Percentiles rank a stretch among this genome's conserved stretches.
These are phyloP conservation scores for Hemibagrus guttatus DNA, from an alignment of 2,797 vertebrate species.

Conservation along the genomic window DNA sequence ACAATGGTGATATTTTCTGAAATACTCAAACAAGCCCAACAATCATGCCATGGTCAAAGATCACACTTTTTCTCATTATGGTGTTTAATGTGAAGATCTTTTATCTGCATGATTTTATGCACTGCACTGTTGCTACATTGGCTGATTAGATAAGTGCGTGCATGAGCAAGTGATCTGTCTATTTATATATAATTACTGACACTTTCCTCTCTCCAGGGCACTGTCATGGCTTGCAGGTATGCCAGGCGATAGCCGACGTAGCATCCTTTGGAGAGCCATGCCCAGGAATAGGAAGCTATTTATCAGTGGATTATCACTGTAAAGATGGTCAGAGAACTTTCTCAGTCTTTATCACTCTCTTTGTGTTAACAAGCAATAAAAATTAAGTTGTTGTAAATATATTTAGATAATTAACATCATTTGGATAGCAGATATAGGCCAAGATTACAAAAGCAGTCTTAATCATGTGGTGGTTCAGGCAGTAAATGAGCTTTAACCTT, in stretches of 20 bases:
- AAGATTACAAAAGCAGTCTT: not conserved
- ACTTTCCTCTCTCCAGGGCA: conserved; percentile 70
- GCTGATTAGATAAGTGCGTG: not conserved
- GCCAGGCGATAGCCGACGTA: conserved; percentile 81
- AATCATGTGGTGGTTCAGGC: not conserved
- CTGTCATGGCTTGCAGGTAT: conserved; percentile 87
- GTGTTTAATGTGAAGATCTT: not conserved
- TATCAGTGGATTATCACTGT: conserved; percentile 88
- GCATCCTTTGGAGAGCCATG: conserved; percentile 85
- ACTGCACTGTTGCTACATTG: not conserved
- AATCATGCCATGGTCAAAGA: not conserved
- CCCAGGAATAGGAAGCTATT: conserved; percentile 82
- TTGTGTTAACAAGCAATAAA: conserved; percentile 4
- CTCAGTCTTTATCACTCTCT: conserved; percentile 21
- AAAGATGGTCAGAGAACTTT: conserved; percentile 81
- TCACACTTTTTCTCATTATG: not conserved
- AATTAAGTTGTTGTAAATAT: not conserved
- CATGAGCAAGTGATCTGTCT: not conserved
- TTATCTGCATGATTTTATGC: not conserved
- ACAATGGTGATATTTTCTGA: not conserved
- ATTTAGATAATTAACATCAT: conserved; percentile 1
- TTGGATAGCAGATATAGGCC: conserved; percentile 16
- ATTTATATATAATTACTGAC: conserved; percentile 20
- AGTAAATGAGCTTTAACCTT: not conserved
- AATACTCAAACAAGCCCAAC: not conserved